Percentiles rank a stretch among this genome's conserved stretches.
phyloP scores from a whole-genome alignment of 2,113 vertebrate genomes.

The Zosterops japonicus region DNA sequence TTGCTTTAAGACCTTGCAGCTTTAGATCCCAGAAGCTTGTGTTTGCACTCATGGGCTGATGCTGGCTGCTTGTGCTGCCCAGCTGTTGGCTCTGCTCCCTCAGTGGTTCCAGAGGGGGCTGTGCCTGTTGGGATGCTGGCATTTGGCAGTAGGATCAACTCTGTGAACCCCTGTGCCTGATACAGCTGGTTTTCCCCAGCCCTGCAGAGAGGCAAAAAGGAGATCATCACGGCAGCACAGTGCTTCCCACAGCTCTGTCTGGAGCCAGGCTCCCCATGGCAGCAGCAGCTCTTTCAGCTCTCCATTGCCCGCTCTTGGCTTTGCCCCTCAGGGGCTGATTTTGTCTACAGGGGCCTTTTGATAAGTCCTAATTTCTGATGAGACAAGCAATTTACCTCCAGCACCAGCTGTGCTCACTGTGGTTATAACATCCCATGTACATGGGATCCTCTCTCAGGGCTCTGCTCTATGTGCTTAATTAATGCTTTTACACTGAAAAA shows the following conservation, averaged over 20 bases:
- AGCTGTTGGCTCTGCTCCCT: background rate
- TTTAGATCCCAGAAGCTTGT: background rate
- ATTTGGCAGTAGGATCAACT: background rate
- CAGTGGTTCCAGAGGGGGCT: background rate
- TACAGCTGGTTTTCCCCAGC: background rate
- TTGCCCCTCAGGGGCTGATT: background rate
- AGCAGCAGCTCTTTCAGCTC: background rate
- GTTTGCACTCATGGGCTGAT: background rate
- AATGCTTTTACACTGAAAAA: background rate
- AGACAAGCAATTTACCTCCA: background rate
- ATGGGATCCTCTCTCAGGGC: background rate
- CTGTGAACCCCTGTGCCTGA: background rate
- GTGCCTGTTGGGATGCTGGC: background rate
- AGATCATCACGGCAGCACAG: background rate
- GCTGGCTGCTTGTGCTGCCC: background rate
- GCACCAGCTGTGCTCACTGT: background rate
- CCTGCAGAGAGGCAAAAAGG: background rate
- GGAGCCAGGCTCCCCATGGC: background rate
- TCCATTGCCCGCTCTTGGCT: background rate
- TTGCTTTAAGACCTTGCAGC: background rate
- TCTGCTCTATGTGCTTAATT: background rate
- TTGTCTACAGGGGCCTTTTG: background rate
- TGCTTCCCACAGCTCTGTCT: background rate
- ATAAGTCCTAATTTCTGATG: background rate
- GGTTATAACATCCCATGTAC: background rate